Base-by-base conservation (phyloP, 64 coral and sea anemone species). In the Dendrophyllia cribrosa region DNA sequence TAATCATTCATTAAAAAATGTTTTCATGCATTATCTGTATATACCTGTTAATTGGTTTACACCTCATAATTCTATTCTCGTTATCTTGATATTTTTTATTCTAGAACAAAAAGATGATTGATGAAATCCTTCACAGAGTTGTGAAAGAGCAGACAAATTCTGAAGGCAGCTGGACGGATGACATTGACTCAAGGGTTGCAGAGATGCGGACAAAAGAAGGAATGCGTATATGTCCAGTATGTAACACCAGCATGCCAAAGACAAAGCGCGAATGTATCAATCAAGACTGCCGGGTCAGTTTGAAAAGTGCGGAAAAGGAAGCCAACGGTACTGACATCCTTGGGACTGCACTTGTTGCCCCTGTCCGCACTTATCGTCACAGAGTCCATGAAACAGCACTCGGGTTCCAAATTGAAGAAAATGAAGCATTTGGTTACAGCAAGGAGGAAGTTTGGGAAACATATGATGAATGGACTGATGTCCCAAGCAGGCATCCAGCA, bases 301-400 rank as follows among this genome's bases (percentile, higher is more conserved):
- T 92, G 10, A 92, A 92, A 86, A 19, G 16, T 47, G 90, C 81
- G 19, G 80, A 92, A 43, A 92, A 75, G 44, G 69, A 92, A 60
- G 24, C 56, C 14, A 13, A 59, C 34, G 70, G 90, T 2, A 68
- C 62, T 49, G 66, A 49, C 15, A 85, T 75, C 20, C 58, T 92
- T 58, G 90, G 90, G 45, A 92, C 80, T 74, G 43, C 79, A n/a
- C 68, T 84, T 43, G 69, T 72, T 85, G 90, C 63, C 24, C 78
- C 79, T 20, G 43, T 58, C 19, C 51, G 9, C 43, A 43, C 50
- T 44, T 89, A 52, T 13, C 47, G 34, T 61, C 66, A 92, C 44
- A 74, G 58, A 74, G 66, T 92, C 19, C 47, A 63, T 17, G 90
- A 85, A 68, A 58, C 56, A 43, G 10, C 51, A 53, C 44, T 90